Percentiles rank a stretch among this genome's conserved stretches.
These are phyloP conservation scores for Macrotus californicus DNA, from an alignment of 2,113 vertebrate genomes.

Conservation along the genomic window DNA sequence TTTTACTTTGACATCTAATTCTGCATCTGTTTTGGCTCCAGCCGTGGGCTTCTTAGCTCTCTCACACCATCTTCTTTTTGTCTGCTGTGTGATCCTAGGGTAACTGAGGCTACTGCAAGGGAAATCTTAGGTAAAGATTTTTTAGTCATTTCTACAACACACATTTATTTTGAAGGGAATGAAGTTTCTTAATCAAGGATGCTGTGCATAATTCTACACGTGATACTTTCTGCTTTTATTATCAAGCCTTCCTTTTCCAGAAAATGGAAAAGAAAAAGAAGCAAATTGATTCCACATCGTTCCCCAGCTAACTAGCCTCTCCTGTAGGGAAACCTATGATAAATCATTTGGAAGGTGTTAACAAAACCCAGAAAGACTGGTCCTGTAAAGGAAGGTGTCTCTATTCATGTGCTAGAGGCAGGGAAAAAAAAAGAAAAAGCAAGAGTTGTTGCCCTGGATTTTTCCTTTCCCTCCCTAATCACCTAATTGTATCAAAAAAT, in stretches of 20 bases:
- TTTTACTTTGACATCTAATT: background rate
- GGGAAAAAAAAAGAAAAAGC: background rate
- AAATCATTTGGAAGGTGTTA: background rate
- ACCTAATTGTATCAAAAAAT: background rate
- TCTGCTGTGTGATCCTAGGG: background rate
- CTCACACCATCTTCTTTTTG: background rate
- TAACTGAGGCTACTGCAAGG: background rate
- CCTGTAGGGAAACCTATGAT: background rate
- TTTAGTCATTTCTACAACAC: background rate
- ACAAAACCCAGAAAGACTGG: background rate
- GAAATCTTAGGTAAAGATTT: background rate
- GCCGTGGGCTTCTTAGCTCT: background rate
- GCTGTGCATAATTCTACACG: background rate
- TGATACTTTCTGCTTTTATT: background rate
- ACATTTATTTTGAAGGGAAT: background rate
- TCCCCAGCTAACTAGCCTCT: background rate
- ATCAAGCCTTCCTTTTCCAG: background rate
- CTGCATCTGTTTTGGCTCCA: background rate
- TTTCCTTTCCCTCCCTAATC: background rate
- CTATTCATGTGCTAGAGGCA: background rate
- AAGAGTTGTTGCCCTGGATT: background rate
- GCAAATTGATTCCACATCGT: background rate
- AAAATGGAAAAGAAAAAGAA: background rate
- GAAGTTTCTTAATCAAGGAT: background rate
- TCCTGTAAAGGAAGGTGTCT: background rate